These are phyloP conservation scores for Iselma pallidipennis DNA, from an alignment of 2,888 invertebrate species.

Conservation along the genomic window DNA sequence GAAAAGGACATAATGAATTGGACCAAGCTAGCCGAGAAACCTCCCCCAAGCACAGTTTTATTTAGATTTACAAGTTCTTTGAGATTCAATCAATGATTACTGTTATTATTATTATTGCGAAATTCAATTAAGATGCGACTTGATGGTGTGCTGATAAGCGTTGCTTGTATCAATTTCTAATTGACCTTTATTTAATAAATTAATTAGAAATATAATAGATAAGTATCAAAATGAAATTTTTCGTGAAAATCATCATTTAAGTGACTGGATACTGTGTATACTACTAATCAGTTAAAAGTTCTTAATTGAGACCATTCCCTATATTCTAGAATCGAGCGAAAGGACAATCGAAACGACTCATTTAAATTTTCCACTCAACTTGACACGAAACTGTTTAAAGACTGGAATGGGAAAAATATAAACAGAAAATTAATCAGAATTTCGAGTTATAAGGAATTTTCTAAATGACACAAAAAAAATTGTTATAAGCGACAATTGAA, in stretches of 20 bases:
- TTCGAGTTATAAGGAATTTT: not conserved
- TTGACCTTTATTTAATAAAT: not conserved
- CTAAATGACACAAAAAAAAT: no score
- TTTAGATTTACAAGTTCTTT: no score
- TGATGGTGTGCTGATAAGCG: no score
- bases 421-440: not conserved
- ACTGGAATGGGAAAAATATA: not conserved
- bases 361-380: not conserved
- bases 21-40: no score
- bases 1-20: no score
- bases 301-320: not conserved
- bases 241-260: not conserved
- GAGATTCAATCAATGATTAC: no score
- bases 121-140: no score
- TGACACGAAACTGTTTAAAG: not conserved
- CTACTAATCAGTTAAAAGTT: not conserved
- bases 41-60: no score
- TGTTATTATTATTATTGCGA: no score
- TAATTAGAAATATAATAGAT: not conserved
- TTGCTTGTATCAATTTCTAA: not conserved
- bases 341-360: not conserved
- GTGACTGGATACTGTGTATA: not conserved
- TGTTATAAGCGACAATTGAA: no score
- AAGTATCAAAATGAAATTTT: not conserved
- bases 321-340: not conserved